phyloP scores from a whole-genome alignment of 2,888 invertebrate species.

The Antheraea yamamai region DNA sequence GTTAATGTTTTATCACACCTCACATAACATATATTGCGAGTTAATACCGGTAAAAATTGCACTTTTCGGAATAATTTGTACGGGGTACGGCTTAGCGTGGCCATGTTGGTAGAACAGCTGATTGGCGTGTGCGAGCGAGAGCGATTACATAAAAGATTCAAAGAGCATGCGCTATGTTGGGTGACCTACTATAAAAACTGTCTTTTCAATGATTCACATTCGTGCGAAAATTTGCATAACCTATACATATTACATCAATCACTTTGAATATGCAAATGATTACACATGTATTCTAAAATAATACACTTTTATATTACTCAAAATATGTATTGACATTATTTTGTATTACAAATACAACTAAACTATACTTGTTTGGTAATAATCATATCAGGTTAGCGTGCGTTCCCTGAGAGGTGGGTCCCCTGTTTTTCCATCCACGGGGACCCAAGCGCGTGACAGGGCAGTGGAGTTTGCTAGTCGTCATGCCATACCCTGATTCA shows the following conservation, averaged over 20 bases:
- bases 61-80: constrained; percentile 71
- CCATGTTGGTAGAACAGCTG: constrained; percentile 78
- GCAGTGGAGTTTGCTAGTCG: no score
- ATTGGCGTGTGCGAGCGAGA: constrained; percentile 59
- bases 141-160: constrained; percentile 3
- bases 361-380: no score
- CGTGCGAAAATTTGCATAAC: background rate
- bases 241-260: background rate
- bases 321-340: background rate
- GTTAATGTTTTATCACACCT: constrained; percentile 55
- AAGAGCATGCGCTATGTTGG: constrained; percentile 43
- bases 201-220: background rate
- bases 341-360: no score
- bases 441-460: no score
- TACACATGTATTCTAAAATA: background rate
- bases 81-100: constrained; percentile 71
- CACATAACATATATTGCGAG: constrained; percentile 60
- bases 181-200: constrained; percentile 2
- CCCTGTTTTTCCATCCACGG: no score
- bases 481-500: no score
- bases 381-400: no score
- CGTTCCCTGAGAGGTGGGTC: no score
- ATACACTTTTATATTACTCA: background rate
- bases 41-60: constrained; percentile 54
- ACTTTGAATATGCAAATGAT: background rate